phyloP scores from a whole-genome alignment of 2,113 vertebrate species.

The Tachycineta bicolor region DNA sequence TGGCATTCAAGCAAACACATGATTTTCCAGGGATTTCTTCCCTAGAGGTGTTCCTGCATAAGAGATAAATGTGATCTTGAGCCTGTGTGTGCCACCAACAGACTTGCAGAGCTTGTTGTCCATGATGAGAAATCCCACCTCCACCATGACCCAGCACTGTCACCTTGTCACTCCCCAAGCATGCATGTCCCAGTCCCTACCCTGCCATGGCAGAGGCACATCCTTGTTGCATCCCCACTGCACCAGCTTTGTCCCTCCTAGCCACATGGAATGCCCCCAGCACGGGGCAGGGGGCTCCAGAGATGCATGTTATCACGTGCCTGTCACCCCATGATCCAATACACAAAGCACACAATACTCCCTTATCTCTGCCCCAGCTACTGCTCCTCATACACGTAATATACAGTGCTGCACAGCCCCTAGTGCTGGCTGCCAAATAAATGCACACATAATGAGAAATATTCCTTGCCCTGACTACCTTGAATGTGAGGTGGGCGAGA shows the following conservation, averaged over 20 bases:
- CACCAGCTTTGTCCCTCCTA: not conserved
- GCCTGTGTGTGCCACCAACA: not conserved
- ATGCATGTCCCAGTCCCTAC: not conserved
- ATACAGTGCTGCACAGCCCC: not conserved
- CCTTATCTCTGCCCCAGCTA: not conserved
- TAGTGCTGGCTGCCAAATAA: not conserved
- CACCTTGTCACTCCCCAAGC: fast-evolving
- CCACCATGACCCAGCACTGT: not conserved
- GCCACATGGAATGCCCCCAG: not conserved
- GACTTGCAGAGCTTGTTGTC: not conserved
- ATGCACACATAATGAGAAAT: not conserved
- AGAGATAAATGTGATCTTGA: not conserved
- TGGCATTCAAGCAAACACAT: not conserved
- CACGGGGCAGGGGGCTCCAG: not conserved
- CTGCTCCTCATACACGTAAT: not conserved
- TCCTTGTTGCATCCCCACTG: not conserved
- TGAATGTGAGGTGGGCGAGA: not conserved
- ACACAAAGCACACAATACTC: not conserved
- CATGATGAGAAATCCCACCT: not conserved
- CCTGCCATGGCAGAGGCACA: fast-evolving
- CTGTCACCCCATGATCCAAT: not conserved
- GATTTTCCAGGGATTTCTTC: not conserved
- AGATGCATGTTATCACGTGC: not conserved
- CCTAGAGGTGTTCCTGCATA: not conserved
- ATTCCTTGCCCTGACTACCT: not conserved